phyloP scores from a whole-genome alignment of 2,113 vertebrate genomes.

The Clarias macrocephalus region DNA sequence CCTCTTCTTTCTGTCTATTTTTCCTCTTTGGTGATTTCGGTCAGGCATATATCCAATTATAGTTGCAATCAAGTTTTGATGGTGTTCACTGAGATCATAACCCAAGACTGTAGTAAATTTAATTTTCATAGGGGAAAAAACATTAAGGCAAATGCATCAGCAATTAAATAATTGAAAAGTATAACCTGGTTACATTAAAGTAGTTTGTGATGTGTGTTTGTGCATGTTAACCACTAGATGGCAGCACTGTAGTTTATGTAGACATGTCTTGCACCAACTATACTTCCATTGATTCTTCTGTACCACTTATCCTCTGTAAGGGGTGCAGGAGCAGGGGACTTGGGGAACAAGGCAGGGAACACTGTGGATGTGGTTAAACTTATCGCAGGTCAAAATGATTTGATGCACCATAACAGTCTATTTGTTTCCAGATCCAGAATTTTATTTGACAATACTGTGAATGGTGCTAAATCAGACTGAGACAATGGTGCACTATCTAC shows the following conservation, averaged over 20 bases:
- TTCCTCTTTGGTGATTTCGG: neutral
- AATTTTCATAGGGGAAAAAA: neutral
- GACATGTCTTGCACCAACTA: neutral
- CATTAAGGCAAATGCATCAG: neutral
- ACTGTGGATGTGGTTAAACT: too few species aligned
- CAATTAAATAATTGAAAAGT: neutral
- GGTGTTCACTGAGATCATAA: neutral
- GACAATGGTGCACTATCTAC: neutral
- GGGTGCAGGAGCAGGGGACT: too few species aligned
- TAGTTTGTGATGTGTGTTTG: neutral
- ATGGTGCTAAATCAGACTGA: neutral
- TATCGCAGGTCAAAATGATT: neutral
- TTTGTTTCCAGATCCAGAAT: neutral
- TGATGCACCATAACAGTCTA: too few species aligned
- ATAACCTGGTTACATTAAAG: neutral
- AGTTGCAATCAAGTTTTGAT: neutral
- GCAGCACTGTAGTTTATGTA: slow-evolving; percentile 56
- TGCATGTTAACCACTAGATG: slow-evolving; percentile 49
- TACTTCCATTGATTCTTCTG: too few species aligned
- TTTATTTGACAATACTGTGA: neutral
- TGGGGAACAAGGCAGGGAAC: too few species aligned
- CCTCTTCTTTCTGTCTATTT: neutral
- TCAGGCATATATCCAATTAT: neutral
- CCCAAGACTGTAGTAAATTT: neutral
- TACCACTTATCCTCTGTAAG: too few species aligned